phyloP scores from a whole-genome alignment of 2,888 invertebrate genomes.

The Orthosia gracilis region DNA sequence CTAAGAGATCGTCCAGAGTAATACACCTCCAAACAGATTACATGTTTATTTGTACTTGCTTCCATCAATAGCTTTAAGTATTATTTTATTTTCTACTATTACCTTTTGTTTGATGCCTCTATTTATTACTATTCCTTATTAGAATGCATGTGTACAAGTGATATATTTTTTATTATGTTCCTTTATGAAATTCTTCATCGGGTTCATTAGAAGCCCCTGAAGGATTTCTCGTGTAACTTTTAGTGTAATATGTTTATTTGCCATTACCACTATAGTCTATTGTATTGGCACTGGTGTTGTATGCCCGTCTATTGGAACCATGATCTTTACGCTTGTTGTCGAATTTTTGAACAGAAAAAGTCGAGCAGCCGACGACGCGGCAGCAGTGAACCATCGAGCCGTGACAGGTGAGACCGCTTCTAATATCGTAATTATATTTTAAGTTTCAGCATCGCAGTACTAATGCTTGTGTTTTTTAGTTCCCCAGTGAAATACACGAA shows the following conservation, averaged over 20 bases:
- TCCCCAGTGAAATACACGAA: constrained; percentile 83
- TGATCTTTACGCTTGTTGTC: constrained; percentile 75
- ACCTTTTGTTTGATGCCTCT: constrained; percentile 79
- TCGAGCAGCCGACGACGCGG: constrained; percentile 84
- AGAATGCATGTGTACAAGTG: constrained; percentile 87
- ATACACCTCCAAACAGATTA: constrained; percentile 62
- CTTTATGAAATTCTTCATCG: constrained; percentile 77
- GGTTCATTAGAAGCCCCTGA: constrained; percentile 68
- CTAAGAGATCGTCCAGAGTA: constrained; percentile 56
- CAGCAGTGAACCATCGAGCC: constrained; percentile 83
- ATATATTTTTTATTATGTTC: constrained; percentile 72
- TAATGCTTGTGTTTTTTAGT: constrained; percentile 76
- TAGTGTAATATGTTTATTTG: constrained; percentile 85
- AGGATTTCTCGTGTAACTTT: constrained; percentile 77
- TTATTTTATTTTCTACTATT: constrained; percentile 72
- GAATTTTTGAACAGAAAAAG: constrained; percentile 87
- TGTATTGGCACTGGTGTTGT: constrained; percentile 91
- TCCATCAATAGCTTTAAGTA: constrained; percentile 86
- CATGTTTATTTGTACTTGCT: constrained; percentile 80
- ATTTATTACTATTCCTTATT: constrained; percentile 80
- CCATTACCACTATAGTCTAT: constrained; percentile 89
- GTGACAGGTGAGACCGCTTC: constrained; percentile 78
- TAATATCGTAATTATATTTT: background rate
- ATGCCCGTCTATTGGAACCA: constrained; percentile 62
- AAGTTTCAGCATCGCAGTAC: constrained; percentile 3